Percentiles rank a stretch among this genome's conserved stretches.
These are phyloP conservation scores for Perdita meconis DNA, from an alignment of 2,888 invertebrate species.

Conservation along the genomic window DNA sequence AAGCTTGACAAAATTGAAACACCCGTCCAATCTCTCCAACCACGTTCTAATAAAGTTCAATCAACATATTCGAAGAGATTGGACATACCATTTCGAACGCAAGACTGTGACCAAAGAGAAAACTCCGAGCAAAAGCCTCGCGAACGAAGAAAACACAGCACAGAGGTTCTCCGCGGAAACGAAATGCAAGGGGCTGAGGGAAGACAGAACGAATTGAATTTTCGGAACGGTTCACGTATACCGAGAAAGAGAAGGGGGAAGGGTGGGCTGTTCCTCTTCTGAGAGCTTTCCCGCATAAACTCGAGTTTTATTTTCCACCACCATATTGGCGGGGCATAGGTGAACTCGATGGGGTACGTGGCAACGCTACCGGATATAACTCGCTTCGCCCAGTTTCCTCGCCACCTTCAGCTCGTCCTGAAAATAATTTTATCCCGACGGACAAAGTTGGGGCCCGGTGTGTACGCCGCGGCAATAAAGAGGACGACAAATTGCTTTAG, in stretches of 20 bases:
- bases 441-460: constrained; percentile 63
- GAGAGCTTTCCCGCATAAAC: constrained; percentile 70
- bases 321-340: constrained; percentile 61
- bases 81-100: too few species aligned
- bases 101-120: background rate
- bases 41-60: too few species aligned
- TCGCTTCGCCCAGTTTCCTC: constrained; percentile 40
- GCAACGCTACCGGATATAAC: constrained; percentile 39
- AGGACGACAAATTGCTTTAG: constrained; percentile 74
- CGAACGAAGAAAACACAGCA: constrained; percentile 13
- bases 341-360: constrained; percentile 44
- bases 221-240: constrained; percentile 49
- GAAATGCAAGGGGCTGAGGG: background rate
- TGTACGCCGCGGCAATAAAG: constrained; percentile 71
- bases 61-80: too few species aligned
- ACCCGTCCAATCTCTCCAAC: too few species aligned
- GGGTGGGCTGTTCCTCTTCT: constrained; percentile 51
- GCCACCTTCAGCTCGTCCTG: constrained; percentile 47
- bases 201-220: constrained; percentile 65
- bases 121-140: background rate
- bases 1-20: background rate
- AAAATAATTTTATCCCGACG: constrained; percentile 72
- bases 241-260: too few species aligned
- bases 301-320: constrained; percentile 68
- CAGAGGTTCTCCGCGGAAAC: background rate